phyloP scores from a whole-genome alignment of 2,888 invertebrate genomes.

The Cataglyphis rosenhaueri region DNA sequence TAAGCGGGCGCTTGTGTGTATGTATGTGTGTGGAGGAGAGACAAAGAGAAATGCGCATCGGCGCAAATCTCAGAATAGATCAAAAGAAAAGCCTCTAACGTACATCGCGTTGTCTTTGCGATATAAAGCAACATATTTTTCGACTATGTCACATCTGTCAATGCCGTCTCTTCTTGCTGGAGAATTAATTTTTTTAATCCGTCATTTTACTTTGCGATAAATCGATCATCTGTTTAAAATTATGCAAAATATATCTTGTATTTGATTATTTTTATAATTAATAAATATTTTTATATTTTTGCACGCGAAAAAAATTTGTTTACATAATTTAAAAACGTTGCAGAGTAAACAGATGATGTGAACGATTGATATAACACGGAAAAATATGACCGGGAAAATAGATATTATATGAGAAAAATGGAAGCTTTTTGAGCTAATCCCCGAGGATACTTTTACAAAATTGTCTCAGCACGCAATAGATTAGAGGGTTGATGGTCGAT shows the following conservation, averaged over 20 bases:
- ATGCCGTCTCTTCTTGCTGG: slow-evolving; percentile 15
- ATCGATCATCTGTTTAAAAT: neutral
- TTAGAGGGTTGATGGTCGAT: slow-evolving; percentile 18
- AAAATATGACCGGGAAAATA: neutral
- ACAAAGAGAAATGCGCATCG: slow-evolving; percentile 17
- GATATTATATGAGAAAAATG: neutral
- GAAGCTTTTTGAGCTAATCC: neutral
- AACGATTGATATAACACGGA: neutral
- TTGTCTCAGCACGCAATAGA: neutral
- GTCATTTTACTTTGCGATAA: neutral
- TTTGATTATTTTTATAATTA: neutral
- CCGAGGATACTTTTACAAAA: neutral
- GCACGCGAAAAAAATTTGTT: neutral
- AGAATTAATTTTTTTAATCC: neutral
- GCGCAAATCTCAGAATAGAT: slow-evolving; percentile 55
- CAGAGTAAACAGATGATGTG: neutral
- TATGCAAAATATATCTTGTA: neutral
- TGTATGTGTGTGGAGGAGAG: neutral
- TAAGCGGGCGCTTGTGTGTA: neutral
- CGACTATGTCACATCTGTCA: neutral
- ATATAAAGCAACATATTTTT: slow-evolving; percentile 7
- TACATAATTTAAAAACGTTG: neutral
- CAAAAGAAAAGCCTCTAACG: slow-evolving; percentile 46
- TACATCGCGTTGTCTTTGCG: slow-evolving; percentile 18
- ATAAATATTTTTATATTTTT: neutral